phyloP scores from a whole-genome alignment of 2,113 vertebrate genomes.

The Heloderma charlesbogerti region DNA sequence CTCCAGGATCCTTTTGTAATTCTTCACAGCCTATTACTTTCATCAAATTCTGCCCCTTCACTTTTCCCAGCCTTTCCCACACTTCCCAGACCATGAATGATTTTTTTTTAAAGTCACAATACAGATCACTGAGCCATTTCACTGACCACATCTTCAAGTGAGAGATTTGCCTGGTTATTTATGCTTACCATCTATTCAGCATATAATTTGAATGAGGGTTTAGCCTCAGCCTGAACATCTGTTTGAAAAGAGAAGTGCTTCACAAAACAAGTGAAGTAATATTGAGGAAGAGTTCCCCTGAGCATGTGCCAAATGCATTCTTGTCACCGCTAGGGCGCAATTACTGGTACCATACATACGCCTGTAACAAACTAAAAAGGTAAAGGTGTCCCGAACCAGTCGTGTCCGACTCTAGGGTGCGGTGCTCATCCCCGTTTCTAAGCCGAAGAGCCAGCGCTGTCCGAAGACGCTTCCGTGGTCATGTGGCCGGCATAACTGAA shows the following conservation, averaged over 20 bases:
- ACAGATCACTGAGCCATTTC: not conserved
- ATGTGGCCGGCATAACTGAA: too few species aligned
- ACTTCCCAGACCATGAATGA: not conserved
- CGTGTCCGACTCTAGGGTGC: too few species aligned
- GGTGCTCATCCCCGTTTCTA: too few species aligned
- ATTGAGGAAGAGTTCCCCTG: not conserved
- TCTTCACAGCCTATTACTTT: not conserved
- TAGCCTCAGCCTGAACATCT: not conserved
- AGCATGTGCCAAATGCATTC: not conserved
- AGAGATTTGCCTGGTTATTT: not conserved
- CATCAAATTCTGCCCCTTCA: conserved; percentile 1
- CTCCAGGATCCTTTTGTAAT: not conserved
- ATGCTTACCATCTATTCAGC: not conserved
- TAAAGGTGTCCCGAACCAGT: too few species aligned
- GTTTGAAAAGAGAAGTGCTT: not conserved
- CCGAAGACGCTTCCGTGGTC: too few species aligned
- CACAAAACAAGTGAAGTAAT: not conserved
- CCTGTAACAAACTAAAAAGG: not conserved
- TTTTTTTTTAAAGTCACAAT: not conserved
- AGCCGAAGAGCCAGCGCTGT: too few species aligned
- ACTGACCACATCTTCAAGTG: not conserved
- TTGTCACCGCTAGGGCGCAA: not conserved
- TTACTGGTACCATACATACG: not conserved
- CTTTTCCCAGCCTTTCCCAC: not conserved
- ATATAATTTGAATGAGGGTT: not conserved